A percentile compares a stretch with the other conserved stretches of the same genome.
These are phyloP conservation scores for Panthera uncia DNA, from an alignment of 2,113 vertebrate genomes.

Conservation along the genomic window DNA sequence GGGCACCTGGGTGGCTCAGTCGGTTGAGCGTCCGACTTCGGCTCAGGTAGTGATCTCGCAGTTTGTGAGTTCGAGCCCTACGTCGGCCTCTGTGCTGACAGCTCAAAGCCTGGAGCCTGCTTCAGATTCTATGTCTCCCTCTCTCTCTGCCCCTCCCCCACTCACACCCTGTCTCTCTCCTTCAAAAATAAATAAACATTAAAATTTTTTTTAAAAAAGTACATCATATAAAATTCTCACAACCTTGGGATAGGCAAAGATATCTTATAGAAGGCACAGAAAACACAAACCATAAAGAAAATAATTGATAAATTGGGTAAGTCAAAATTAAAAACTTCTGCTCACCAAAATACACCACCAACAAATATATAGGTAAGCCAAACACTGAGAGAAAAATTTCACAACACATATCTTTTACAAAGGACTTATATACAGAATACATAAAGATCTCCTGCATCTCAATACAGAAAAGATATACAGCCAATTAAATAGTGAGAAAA, in stretches of 20 bases:
- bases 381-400: background rate
- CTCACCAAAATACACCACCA: background rate
- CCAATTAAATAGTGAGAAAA: background rate
- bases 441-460: background rate
- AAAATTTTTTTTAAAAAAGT: no score
- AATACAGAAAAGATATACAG: background rate
- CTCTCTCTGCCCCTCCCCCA: no score
- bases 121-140: no score
- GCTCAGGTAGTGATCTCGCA: no score
- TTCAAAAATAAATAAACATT: no score
- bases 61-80: no score
- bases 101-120: no score
- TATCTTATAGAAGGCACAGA: background rate
- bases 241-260: background rate
- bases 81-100: no score
- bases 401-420: background rate
- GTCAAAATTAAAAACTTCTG: background rate
- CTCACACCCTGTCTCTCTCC: no score
- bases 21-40: accelerated
- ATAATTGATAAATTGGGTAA: background rate
- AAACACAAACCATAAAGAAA: background rate
- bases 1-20: no score
- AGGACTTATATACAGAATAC: background rate
- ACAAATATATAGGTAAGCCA: background rate
- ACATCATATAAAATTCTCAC: background rate